Conservation (phyloP, 2,797 vertebrate genomes). For the Acanthurus lineatus region DNA sequence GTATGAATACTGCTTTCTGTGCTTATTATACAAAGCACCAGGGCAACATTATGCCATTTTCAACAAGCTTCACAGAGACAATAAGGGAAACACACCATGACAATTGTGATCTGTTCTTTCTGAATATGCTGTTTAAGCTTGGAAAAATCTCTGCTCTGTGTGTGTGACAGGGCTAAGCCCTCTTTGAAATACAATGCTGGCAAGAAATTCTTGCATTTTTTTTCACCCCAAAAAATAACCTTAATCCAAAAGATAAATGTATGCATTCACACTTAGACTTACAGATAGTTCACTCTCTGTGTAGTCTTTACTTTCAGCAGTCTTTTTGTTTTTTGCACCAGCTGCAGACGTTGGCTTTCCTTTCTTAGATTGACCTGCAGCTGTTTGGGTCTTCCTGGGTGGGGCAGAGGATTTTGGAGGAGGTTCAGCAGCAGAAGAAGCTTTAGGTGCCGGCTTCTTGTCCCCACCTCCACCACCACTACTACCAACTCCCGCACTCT, state of each 20-base stretch:
- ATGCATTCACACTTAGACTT: constrained; percentile 64
- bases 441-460: constrained; percentile 88
- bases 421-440: constrained; percentile 80
- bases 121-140: no score
- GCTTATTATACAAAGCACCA: no score
- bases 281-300: constrained; percentile 93
- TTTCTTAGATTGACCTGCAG: constrained; percentile 90
- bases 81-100: no score
- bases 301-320: constrained; percentile 88
- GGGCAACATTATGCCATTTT: no score
- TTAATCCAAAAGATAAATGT: background rate
- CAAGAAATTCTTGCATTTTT: no score
- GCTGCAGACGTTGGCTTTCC: constrained; percentile 85
- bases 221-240: background rate
- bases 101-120: no score
- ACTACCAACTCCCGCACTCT: constrained; percentile 77
- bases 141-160: no score
- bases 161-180: no score
- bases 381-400: constrained; percentile 85
- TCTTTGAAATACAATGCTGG: no score
- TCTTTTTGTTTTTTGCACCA: constrained; percentile 91
- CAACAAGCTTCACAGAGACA: no score
- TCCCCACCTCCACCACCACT: constrained; percentile 79
- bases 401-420: constrained; percentile 83
- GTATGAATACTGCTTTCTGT: no score